Evolutionary conservation across 2,113 vertebrate species (phyloP), one percentile per base, ranked within the genome.

Genomic region (Leucopsar rothschildi): DNA sequence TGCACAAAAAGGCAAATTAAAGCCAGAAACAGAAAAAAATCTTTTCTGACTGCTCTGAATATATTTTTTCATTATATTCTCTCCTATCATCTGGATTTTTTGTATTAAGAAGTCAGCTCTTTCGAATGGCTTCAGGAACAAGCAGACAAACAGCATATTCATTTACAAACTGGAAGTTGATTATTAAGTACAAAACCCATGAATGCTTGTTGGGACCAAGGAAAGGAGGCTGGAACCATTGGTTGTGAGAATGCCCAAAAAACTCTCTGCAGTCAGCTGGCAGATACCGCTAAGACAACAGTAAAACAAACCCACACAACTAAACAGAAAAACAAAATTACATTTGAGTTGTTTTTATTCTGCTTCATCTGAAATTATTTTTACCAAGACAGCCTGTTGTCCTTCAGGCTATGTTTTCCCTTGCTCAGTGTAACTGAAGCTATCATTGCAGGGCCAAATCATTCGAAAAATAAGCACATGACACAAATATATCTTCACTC

Each of bases 291-390:
- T 90, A 57, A 69, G 70, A 93, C 77, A 96, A 94, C 81, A 78
- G 63, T 53, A 39, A 78, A 88, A 93, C 49, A 80, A 33, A 29
- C 53, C 71, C 69, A 90, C 82, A 52, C n/a, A 85, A 72, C 17
- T 18, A 35, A 60, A 40, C 21, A 61, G 33, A 71, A 45, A 70
- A 84, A 59, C 40, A 47, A 21, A 42, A 55, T 55, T 27, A 45
- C 33, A 88, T 82, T 79, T 59, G 52, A n/a, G 83, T 88, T 65
- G 88, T 75, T 76, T 95, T 95, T 65, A 81, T 87, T 94, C 82
- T 82, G 56, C 64, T 87, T 91, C 72, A 82, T 82, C 73, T 90
- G 52, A 75, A 88, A 61, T 92, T 92, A 95, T 92, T 96, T 95
- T 91, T 88, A 81, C 39, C 80, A 73, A 70, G 63, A 64, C 44